Evolutionary conservation across 2,888 invertebrate species (phyloP).

Genomic region (Tipula vernalis): DNA sequence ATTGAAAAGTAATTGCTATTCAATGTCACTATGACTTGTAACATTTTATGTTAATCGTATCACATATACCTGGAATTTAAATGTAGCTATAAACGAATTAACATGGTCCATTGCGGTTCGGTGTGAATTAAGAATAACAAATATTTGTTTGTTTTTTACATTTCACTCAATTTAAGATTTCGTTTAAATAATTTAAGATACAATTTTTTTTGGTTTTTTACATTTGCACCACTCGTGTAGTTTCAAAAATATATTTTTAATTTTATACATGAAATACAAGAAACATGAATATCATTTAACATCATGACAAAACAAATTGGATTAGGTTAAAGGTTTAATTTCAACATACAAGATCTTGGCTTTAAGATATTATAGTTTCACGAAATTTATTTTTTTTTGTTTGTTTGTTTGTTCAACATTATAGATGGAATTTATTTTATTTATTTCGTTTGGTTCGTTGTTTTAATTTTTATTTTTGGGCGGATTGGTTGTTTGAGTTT

Average conservation of each 20-base stretch:
- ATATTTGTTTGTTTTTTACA: background rate
- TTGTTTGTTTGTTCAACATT: background rate
- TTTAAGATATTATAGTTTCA: background rate
- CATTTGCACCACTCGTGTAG: background rate
- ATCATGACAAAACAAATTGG: slow-evolving; percentile 10
- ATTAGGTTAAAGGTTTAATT: slow-evolving; percentile 10
- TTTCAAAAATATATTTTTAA: background rate
- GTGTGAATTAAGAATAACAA: background rate
- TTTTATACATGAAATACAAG: background rate
- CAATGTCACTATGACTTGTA: background rate
- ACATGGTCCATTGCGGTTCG: background rate
- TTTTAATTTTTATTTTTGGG: background rate
- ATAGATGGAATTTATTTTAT: background rate
- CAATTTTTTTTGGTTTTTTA: background rate
- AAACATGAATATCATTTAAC: slow-evolving; percentile 5
- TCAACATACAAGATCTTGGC: background rate
- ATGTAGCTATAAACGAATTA: background rate
- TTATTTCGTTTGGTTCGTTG: background rate
- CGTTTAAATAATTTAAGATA: background rate
- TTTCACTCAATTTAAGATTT: background rate
- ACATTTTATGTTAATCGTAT: background rate
- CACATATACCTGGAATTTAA: background rate
- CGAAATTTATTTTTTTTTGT: background rate
- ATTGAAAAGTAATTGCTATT: background rate
- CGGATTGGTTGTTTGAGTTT: background rate